phyloP scores from a whole-genome alignment of 1,140 invertebrate species.

The Paralvinella palmiformis region DNA sequence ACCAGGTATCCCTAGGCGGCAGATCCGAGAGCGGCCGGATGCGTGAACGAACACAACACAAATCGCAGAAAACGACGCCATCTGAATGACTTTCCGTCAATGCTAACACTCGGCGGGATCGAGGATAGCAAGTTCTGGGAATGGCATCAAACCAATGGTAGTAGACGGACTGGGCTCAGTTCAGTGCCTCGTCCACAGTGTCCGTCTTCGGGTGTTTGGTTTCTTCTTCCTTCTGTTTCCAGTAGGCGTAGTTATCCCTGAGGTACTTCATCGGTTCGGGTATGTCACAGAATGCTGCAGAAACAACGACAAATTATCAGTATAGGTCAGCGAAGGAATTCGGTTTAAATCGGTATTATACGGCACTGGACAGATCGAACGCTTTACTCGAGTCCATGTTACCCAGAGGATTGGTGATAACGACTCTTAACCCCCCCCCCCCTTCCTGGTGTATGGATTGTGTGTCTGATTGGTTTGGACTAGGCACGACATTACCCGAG shows the following conservation, averaged over 20 bases:
- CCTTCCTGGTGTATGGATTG: background rate
- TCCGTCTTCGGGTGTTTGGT: too few species aligned
- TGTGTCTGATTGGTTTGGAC: background rate
- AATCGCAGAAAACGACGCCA: too few species aligned
- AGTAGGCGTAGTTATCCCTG: constrained; percentile 79
- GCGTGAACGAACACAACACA: too few species aligned
- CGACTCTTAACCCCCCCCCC: background rate
- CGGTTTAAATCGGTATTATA: background rate
- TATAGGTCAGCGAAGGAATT: background rate
- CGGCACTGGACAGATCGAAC: background rate
- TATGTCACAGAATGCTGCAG: constrained; percentile 83
- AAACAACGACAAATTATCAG: constrained; percentile 22
- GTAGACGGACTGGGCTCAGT: too few species aligned
- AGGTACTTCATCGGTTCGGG: constrained; percentile 80
- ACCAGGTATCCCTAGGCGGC: too few species aligned
- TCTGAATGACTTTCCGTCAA: too few species aligned
- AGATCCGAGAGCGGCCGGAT: too few species aligned
- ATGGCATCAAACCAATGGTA: too few species aligned
- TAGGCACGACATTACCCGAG: background rate
- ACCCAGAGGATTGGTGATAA: constrained; percentile 1
- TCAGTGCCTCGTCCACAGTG: too few species aligned
- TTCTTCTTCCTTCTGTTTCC: constrained; percentile 65
- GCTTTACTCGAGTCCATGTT: background rate
- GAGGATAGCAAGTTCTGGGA: too few species aligned
- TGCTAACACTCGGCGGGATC: too few species aligned